Evolutionary conservation across 2,888 invertebrate species (phyloP), one percentile per base, ranked within the genome.

Genomic region (Baccha elongata): DNA sequence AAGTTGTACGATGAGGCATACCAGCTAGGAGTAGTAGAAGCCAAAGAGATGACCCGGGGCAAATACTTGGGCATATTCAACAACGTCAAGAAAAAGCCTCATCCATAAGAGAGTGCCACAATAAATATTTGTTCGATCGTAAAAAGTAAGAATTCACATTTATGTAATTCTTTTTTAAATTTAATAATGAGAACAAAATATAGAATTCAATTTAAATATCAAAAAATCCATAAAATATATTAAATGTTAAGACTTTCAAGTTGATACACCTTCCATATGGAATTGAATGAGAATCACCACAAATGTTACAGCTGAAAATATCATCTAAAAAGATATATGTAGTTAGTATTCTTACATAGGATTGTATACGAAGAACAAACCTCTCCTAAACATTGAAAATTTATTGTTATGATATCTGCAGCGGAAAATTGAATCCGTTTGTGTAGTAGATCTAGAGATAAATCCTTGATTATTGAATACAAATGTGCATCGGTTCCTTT

Each of bases 41-140:
- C 98, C 0, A 97, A 97, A 89, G 98, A 99, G 92, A 97, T 99
- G 96, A 98, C 98, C 0, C 92, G 98, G 86, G 98, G 98, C 42
- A 98, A 98, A 91, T 97, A 98, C 91, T 92, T 99, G 85, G 97
- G 98, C 89, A 96, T 99, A 88, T 96, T 96, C 87, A 92, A 91
- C 85, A 88, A 88, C 60, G 84, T 86, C 0, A 88, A 88, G 62
- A 87, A 87, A 75, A 88, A 88, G 71, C 68, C 85, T 17, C 44
- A 58, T 1, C 42, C 74, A 8, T 65, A 80, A 11, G 5, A 11
- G 10, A 17, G 10, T 0, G 10, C n/a, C 6, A 8, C 4, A 44
- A 1, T 1, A 2, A n/a, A n/a, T n/a, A n/a, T n/a, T n/a, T n/a
- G n/a, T n/a, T n/a, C n/a, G n/a, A n/a, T 13, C 11, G 7, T 32